Base-by-base conservation (phyloP, 1,140 invertebrate species). In the Bursaphelenchus mucronatus region DNA sequence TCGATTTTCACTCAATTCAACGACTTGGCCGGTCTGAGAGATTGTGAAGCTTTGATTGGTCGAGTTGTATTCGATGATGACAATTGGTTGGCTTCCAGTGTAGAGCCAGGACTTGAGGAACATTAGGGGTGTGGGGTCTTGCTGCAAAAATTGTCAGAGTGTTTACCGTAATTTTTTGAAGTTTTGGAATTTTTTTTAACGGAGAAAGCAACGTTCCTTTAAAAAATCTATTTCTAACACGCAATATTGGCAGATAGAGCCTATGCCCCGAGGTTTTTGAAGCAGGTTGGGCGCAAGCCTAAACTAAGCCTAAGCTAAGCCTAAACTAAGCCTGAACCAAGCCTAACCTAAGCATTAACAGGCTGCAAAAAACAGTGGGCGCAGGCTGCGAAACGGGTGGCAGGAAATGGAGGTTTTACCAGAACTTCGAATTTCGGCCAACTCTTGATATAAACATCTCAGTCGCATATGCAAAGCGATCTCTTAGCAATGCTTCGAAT, bases 61-160 rank as follows among this genome's bases (percentile, higher is more conserved):
- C 40, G 44, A 17, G 54, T 72, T 61, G 40, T 52, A 75, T 39
- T 68, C 59, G 54, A 72, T 50, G 45, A 75, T 70, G 4, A 72
- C 72, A 53, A 72, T 68, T 2, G 69, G 57, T 53, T 73, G 44
- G 45, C 68, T 57, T 3, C 64, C 70, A 53, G 68, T 55, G 19
- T 41, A 30, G 5, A 71, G 51, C 70, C 70, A 71, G 11, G 51
- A 40, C 9, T 15, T 15, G 10, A 70, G 13, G 15, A 74, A 68
- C 17, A 61, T 41, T 9, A 49, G 30, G 8, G 49, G 21, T 9
- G 9, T 21, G 13, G 8, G 9, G 10, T 15, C 15, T 49, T 49
- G 19, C 13, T 49, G 47, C 1, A n/a, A n/a, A 49, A 49, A 49
- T n/a, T n/a, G 19, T 19, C 1, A 6, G 13, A n/a, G 47, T 19